Base-by-base conservation (phyloP, 2,888 invertebrate species). In the Bibio marci region DNA sequence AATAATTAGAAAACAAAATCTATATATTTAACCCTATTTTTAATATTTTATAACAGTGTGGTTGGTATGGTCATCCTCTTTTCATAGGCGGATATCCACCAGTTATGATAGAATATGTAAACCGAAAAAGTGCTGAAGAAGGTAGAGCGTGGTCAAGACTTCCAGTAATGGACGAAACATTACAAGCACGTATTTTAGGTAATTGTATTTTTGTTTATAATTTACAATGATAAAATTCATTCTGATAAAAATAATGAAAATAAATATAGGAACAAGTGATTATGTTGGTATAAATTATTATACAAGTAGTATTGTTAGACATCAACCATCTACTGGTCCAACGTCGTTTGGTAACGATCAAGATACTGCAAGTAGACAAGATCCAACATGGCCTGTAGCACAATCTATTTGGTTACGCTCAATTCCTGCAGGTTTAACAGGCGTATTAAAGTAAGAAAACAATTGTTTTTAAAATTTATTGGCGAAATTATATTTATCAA, bases 41-140 rank as follows among this genome's bases (percentile, higher is more conserved):
- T 33, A 18, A 10, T 33, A 7, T 22, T 33, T 28, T 45, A 13
- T 35, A 18, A 19, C 10, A 64, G 50, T 56, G 63, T 27, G 67
- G 66, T 5, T 65, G 64, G 64, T 56, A 53, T 43, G 52, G 58
- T 1, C 52, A 68, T 50, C 22, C 22, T 6, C 8, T 22, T 6
- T 22, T 22, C 8, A 6, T 22, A 8, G 70, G 70, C 1, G 66
- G 70, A 47, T 71, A 70, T 50, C 69, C 69, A 0, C 43, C 48
- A n/a, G 41, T 65, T 1, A 63, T 71, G 64, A 67, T 60, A 45
- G 40, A 52, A 4, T 48, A 53, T 35, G 56, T 71, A 17, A 59
- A 49, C 4, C 48, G 49, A 2, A 59, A 58, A 31, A 69, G 70
- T 45, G 44, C 43, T 19, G 38, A 48, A 3, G 62, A 69, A 48